Evolutionary conservation across 2,888 invertebrate genomes (phyloP), one percentile per base, ranked within the genome.

Genomic region (Troides aeacus): DNA sequence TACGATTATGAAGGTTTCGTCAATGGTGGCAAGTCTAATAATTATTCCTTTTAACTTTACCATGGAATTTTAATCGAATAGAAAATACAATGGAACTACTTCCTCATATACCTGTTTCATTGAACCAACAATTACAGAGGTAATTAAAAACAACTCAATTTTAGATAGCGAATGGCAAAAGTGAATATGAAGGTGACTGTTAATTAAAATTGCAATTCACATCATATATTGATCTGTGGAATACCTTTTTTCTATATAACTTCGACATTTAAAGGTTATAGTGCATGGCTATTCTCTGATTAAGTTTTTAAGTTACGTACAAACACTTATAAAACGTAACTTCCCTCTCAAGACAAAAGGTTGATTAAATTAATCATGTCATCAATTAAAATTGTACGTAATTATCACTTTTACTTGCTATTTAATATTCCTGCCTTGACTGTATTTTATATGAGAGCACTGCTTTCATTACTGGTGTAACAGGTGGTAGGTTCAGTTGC

Each of bases 161-260:
- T 24, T 58, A 58, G 58, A 58, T 58, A 58, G 10, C 58, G 24
- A 24, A 58, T n/a, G 23, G 58, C 58, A 58, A 24, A 24, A 58
- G 23, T 10, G 58, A 58, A 58, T 12, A 24, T 23, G 58, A 58
- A 58, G 58, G 58, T 23, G 15, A 23, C 7, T 24, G 58, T 58
- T 58, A 58, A 58, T 58, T 61, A 42, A 36, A 62, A 62, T 62
- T n/a, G 6, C 53, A 53, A 62, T 62, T 50, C 17, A n/a, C 18
- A 64, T 1, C 46, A n/a, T 59, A 50, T 42, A 39, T 24, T 23
- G 53, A n/a, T 53, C 53, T n/a, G 7, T n/a, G 53, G n/a, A 7
- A 53, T n/a, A 53, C 5, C 53, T 46, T 10, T 50, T 12, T 50
- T n/a, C 18, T 53, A n/a, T 5, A 53, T 18, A 53, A 53, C 53